Evolutionary conservation across 2,888 invertebrate species (phyloP).

Genomic region (Argyresthia albistria): DNA sequence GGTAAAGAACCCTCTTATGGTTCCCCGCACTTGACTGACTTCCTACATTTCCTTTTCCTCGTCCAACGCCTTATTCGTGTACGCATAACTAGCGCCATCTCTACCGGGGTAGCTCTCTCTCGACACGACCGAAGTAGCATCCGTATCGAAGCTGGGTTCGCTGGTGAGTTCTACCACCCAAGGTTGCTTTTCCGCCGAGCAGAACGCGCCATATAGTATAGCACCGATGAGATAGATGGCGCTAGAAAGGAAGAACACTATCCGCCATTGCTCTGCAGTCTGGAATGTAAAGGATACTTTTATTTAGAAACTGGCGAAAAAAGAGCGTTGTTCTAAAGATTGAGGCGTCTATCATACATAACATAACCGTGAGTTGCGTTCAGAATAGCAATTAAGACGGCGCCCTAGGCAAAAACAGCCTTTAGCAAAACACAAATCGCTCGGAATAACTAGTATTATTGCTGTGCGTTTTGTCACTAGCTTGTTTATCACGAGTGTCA

Average conservation of each 20-base stretch:
- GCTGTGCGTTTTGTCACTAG: too few species aligned
- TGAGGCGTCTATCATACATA: too few species aligned
- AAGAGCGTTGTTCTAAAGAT: too few species aligned
- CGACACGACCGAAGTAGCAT: conserved; percentile 51
- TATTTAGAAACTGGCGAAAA: too few species aligned
- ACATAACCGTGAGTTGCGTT: too few species aligned
- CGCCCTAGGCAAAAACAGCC: too few species aligned
- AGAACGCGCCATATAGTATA: conserved; percentile 83
- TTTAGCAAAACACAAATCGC: too few species aligned
- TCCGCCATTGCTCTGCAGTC: conserved; percentile 85
- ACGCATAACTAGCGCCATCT: conserved; percentile 11
- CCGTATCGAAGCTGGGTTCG: conserved; percentile 55
- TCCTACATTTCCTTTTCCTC: conserved; percentile 24
- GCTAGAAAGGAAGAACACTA: conserved; percentile 89
- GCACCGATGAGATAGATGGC: conserved; percentile 88
- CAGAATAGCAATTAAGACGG: too few species aligned
- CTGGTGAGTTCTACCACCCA: conserved; percentile 77
- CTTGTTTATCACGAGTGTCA: too few species aligned
- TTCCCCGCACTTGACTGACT: too few species aligned
- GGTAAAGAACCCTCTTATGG: too few species aligned
- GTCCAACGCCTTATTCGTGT: conserved; percentile 53
- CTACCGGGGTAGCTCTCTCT: conserved; percentile 9
- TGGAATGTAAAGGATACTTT: conserved; percentile 41
- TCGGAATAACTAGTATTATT: too few species aligned
- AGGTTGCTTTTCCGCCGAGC: conserved; percentile 84